These are phyloP conservation scores for Iguana delicatissima DNA, from an alignment of 2,797 vertebrate species.

Conservation along the genomic window DNA sequence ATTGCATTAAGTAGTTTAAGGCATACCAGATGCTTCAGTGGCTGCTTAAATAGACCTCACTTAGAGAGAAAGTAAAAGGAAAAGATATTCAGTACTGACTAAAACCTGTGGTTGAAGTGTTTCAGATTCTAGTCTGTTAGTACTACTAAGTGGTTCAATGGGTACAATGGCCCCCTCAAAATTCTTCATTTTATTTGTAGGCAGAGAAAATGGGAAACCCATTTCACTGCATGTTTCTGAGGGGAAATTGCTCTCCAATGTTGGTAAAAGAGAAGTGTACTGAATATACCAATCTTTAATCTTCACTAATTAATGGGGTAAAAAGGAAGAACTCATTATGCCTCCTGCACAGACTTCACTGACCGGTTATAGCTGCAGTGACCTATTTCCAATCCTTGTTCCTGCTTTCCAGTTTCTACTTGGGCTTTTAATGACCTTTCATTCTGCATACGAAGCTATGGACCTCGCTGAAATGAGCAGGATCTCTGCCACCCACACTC, in stretches of 20 bases:
- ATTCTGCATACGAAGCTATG: too few species aligned
- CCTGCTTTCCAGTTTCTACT: background rate
- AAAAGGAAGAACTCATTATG: background rate
- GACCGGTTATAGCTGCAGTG: background rate
- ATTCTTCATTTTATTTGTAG: too few species aligned
- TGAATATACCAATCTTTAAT: background rate
- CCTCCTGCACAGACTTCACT: background rate
- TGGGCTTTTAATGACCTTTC: background rate
- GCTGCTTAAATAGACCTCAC: too few species aligned
- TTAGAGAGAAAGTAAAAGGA: background rate
- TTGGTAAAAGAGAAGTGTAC: background rate
- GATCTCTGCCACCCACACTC: background rate
- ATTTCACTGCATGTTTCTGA: background rate
- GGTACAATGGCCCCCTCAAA: too few species aligned
- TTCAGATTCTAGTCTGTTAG: background rate
- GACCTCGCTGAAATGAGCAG: background rate
- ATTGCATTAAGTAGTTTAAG: too few species aligned
- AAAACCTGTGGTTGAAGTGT: background rate
- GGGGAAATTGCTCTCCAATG: background rate
- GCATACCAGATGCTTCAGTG: too few species aligned
- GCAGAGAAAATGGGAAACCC: background rate
- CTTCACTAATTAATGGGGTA: background rate
- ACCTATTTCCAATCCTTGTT: background rate
- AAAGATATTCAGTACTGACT: background rate
- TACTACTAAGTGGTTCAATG: background rate